Evolutionary conservation across 1,140 invertebrate species (phyloP), one percentile per base, ranked within the genome.

Genomic region (Brachionus plicatilis): DNA sequence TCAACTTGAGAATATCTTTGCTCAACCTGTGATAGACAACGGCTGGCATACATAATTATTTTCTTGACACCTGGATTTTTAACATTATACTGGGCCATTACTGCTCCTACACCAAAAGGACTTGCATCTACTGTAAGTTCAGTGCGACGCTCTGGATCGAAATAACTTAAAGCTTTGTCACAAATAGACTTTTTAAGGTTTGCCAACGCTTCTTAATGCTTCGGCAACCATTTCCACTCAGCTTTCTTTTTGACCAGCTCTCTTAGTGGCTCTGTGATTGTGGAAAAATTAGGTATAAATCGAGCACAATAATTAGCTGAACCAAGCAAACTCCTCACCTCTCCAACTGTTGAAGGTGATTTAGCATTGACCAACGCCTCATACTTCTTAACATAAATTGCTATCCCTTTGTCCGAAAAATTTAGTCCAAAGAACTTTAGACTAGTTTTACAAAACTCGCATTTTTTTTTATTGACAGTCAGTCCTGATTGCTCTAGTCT

Each of bases 101-200:
- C 90, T 2, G 89, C 90, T n/a, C 90, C 90, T 6, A 91, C 27
- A 1, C 89, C 90, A 72, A 86, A 86, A 5, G 87, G 85, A 33
- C 86, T 88, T 17, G 90, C 85, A 70, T 85, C 83, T 45, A 70
- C 68, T 14, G 68, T 70, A 45, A 70, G 33, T 70, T 70, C 41
- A 45, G 68, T 45, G 33, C 33, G 29, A 37, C n/a, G 41, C 41
- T 70, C 33, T 45, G 7, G 68, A 37, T 70, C 8, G 68, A 70
- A 70, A 70, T 70, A 70, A 53, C 50, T 53, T 53, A 53, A 53
- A 53, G 50, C 50, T 53, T 53, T 53, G 50, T 53, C n/a, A 53
- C 50, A 53, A 53, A 53, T 53, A 53, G 50, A 53, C n/a, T 53
- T 53, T 53, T 53, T 53, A 53, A 53, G 50, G n/a, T 53, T 53